phyloP scores from a whole-genome alignment of 2,888 invertebrate species.

The Physocephala rufipes region DNA sequence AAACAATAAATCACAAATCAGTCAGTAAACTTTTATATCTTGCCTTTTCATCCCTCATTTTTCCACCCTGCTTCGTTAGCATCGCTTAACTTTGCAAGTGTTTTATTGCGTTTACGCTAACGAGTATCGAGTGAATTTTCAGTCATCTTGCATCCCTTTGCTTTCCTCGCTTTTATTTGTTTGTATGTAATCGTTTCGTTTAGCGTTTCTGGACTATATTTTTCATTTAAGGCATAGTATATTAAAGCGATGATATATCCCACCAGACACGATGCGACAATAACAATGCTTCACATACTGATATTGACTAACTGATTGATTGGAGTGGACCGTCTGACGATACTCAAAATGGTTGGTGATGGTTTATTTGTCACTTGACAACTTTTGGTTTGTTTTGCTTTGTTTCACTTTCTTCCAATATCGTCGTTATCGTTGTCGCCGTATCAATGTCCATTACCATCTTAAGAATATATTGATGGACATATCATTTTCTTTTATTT shows the following conservation, averaged over 20 bases:
- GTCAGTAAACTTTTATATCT: no score
- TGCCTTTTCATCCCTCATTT: no score
- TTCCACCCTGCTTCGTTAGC: no score
- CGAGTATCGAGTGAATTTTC: no score
- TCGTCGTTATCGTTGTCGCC: background rate
- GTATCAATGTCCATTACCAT: background rate
- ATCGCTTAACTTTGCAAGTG: no score
- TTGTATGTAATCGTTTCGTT: no score
- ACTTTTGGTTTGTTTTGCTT: constrained; percentile 29
- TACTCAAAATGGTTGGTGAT: constrained; percentile 18
- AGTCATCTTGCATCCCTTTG: no score
- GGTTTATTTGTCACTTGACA: constrained; percentile 29
- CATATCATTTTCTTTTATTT: background rate
- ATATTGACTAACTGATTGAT: background rate
- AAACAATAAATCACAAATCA: no score
- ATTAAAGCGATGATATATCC: background rate
- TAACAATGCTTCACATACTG: background rate
- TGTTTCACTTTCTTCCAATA: constrained; percentile 35
- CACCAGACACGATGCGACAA: background rate
- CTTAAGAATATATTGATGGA: background rate
- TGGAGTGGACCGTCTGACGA: background rate
- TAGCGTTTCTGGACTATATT: background rate
- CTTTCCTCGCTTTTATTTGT: no score
- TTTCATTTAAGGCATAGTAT: background rate
- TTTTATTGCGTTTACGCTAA: no score